Base-by-base conservation (phyloP, 1,140 invertebrate species). In the Drosophila ercepeae region DNA sequence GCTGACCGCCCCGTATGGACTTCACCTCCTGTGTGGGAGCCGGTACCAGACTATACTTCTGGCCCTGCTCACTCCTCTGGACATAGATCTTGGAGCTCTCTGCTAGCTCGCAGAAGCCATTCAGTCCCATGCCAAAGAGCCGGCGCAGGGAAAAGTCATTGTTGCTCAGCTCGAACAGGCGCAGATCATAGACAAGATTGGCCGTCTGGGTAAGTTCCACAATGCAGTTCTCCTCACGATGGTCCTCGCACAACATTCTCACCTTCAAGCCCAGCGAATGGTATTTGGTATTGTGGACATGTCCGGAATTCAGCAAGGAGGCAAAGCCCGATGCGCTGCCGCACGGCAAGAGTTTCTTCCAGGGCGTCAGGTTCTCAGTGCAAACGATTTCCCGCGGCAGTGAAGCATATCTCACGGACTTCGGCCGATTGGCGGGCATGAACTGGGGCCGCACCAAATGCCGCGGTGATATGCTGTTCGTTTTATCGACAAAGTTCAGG, bases 281-380 rank as follows among this genome's bases (percentile, higher is more conserved):
- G 92, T 98, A 99, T 89, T 97, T 95, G 13, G 97, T 97, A 89
- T 98, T 98, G 89, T 99, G 97, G 50, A 99, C 95, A 79, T 96
- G 94, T 48, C 95, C 95, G 9, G 98, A 96, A 91, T 98, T 98
- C n/a, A 99, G 92, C 19, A 99, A 92, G 1, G 95, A 95, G 18
- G 96, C 94, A 61, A 99, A 92, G 18, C 98, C 98, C 91, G 95
- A 94, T 91, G 94, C 95, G 36, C 96, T 95, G 89, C 96, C 95
- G 92, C 98, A 99, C 2, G 98, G 98, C 27, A 99, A 90, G 1
- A 99, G 92, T 92, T 99, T 99, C 89, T 98, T 98, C 95, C 98
- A 99, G 3, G 98, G 98, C 25, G 98, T 99, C 72, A 99, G 93
- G 93, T 99, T 99, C 93, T 99, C 98, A 14, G 98, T 99, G 90